Percentiles rank a stretch among this genome's conserved stretches.
Evolutionary conservation across 2,113 vertebrate genomes (phyloP).

Genomic region (Passer domesticus): DNA sequence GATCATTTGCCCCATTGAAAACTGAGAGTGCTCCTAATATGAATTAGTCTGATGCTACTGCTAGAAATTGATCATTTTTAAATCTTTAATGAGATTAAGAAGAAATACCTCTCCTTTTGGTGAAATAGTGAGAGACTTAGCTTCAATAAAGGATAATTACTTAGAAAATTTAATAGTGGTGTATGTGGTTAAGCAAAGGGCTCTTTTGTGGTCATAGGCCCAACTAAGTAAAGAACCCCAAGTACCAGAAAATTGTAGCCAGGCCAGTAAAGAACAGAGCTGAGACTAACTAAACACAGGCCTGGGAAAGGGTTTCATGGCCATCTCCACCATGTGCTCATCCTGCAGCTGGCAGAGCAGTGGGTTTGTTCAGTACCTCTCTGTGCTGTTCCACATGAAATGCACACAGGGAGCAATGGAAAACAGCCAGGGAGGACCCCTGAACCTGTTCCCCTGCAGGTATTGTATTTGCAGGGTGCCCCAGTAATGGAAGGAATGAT

Average conservation of each 20-base stretch:
- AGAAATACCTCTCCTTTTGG: neutral
- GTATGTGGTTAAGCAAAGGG: neutral
- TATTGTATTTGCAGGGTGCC: too few species aligned
- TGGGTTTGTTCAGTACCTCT: fast-evolving
- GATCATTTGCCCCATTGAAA: neutral
- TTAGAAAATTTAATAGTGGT: neutral
- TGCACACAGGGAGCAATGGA: fast-evolving
- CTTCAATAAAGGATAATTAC: neutral
- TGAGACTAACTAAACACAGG: neutral
- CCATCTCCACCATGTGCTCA: neutral
- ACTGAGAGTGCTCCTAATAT: neutral
- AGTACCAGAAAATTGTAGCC: neutral
- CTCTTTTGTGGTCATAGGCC: neutral
- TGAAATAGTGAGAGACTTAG: neutral
- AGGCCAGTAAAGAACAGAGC: neutral
- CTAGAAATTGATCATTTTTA: neutral
- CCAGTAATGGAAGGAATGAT: too few species aligned
- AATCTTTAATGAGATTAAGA: neutral
- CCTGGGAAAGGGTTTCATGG: neutral
- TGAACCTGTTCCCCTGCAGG: neutral
- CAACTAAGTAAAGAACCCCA: neutral
- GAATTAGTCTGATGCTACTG: neutral
- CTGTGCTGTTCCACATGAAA: neutral
- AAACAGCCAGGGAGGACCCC: neutral
- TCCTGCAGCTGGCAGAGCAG: neutral